phyloP scores from a whole-genome alignment of 1,140 invertebrate genomes.

The Pseudoatta argentina region DNA sequence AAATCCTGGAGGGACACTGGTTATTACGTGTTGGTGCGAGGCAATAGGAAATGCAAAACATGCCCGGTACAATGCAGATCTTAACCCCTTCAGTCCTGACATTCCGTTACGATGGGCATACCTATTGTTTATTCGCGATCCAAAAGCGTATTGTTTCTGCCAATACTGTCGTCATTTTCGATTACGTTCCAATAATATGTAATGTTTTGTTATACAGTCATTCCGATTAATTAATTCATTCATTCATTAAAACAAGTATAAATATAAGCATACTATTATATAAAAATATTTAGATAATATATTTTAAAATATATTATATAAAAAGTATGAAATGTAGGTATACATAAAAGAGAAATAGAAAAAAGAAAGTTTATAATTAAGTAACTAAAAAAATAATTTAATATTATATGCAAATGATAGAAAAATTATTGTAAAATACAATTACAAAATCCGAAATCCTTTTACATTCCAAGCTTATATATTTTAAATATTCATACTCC shows the following conservation, averaged over 20 bases:
- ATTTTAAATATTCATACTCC: neutral
- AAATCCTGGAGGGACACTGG: slow-evolving; percentile 22
- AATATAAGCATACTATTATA: neutral
- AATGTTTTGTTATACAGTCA: neutral
- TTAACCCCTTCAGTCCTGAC: neutral
- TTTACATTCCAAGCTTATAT: neutral
- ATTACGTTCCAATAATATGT: neutral
- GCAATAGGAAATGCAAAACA: slow-evolving; percentile 20
- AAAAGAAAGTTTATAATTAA: neutral
- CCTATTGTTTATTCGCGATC: neutral
- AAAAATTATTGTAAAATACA: neutral
- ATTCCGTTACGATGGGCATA: neutral
- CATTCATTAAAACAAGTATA: neutral
- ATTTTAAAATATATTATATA: no score
- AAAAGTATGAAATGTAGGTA: neutral
- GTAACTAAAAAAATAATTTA: neutral
- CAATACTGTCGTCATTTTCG: neutral
- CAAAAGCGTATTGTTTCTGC: slow-evolving; percentile 14
- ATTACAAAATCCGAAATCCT: neutral
- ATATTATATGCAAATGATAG: neutral
- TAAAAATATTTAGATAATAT: neutral
- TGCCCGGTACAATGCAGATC: neutral
- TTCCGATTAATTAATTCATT: neutral
- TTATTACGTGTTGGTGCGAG: slow-evolving; percentile 21
- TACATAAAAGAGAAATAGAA: neutral